Conservation (phyloP, 2,888 invertebrate species). For the Ceriagrion tenellum region DNA sequence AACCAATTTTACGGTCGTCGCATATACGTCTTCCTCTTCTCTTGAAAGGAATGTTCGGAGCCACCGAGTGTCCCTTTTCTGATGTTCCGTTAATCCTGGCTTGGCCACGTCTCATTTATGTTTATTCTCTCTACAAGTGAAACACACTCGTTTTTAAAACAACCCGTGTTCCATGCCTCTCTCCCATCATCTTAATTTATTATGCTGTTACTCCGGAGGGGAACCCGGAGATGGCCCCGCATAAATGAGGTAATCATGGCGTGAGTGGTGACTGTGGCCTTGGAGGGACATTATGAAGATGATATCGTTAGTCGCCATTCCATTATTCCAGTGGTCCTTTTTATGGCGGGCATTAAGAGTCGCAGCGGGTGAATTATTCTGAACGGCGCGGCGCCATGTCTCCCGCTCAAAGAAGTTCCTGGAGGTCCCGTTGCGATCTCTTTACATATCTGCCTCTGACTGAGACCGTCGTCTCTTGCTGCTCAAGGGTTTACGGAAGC, state of each 20-base stretch:
- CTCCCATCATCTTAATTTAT: background rate
- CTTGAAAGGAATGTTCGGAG: background rate
- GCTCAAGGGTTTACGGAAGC: background rate
- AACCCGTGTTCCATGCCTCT: background rate
- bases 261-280: background rate
- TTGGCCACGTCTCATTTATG: background rate
- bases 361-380: background rate
- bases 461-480: background rate
- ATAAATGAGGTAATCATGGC: conserved; percentile 1
- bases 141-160: background rate
- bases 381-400: background rate
- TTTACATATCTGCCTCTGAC: background rate
- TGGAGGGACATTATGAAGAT: background rate
- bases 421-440: background rate
- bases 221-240: background rate
- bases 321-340: background rate
- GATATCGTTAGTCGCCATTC: background rate
- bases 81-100: background rate
- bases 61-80: background rate
- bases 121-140: background rate
- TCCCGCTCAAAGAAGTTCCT: background rate
- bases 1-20: background rate
- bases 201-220: background rate
- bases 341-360: conserved; percentile 1
- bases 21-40: background rate